A percentile compares a stretch with the other conserved stretches of the same genome.
Conservation (phyloP, 2,888 invertebrate species). For the Saturnia pavonia region DNA sequence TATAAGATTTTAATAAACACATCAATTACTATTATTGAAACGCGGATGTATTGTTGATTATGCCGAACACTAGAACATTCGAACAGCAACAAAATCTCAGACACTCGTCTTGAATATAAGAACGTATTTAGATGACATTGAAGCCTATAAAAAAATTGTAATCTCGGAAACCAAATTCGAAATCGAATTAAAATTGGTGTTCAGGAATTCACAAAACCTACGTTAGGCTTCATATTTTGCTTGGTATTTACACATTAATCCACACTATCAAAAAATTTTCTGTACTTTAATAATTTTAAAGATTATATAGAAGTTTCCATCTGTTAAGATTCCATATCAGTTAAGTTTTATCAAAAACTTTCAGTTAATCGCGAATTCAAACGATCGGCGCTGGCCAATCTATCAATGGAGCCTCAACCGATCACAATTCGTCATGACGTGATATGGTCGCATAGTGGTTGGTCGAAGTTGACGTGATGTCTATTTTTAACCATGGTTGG, state of each 20-base stretch:
- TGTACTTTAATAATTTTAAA: slow-evolving; percentile 38
- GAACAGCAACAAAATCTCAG: not conserved
- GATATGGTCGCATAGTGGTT: slow-evolving; percentile 56
- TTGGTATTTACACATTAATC: slow-evolving; percentile 21
- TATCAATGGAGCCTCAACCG: slow-evolving; percentile 70
- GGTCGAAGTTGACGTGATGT: slow-evolving; percentile 67
- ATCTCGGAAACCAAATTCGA: not conserved
- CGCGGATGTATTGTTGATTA: slow-evolving; percentile 1
- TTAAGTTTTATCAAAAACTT: slow-evolving; percentile 75
- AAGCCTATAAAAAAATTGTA: not conserved
- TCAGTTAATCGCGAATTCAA: slow-evolving; percentile 77
- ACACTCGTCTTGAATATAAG: not conserved
- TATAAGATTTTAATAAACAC: not conserved
- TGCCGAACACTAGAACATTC: slow-evolving; percentile 12
- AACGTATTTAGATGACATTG: not conserved
- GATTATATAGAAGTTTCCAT: slow-evolving; percentile 50
- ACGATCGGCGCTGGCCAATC: slow-evolving; percentile 69
- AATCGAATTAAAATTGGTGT: too few species aligned
- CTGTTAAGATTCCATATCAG: slow-evolving; percentile 71
- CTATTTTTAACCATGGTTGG: slow-evolving; percentile 67
- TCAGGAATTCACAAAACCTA: slow-evolving; percentile 9
- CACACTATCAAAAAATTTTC: slow-evolving; percentile 2
- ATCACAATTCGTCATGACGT: slow-evolving; percentile 57
- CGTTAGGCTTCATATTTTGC: slow-evolving; percentile 17
- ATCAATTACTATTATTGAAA: slow-evolving; percentile 1